Conservation (phyloP, 2,113 vertebrate genomes). For the rabbit (Oryctolagus cuniculus) region DNA sequence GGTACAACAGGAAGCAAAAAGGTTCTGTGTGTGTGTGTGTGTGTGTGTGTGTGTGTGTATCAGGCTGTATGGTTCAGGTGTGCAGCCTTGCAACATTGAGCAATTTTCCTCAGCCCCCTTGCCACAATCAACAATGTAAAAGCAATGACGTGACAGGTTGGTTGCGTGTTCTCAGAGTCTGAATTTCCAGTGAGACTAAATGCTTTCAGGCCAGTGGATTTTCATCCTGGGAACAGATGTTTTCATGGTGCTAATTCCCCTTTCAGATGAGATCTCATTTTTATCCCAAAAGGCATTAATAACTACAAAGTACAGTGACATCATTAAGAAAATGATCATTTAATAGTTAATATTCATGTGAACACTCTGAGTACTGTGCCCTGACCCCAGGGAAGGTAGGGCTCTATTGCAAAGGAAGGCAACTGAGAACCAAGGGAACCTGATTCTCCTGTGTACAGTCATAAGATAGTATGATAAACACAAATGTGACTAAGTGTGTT, state of each 20-base stretch:
- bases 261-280: neutral
- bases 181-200: neutral
- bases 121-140: neutral
- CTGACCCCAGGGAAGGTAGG: neutral
- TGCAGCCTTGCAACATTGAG: neutral
- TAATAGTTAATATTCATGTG: neutral
- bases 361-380: neutral
- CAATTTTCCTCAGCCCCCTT: neutral
- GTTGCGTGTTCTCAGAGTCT: neutral
- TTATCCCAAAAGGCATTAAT: neutral
- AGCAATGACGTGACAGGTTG: neutral
- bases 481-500: neutral
- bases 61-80: neutral
- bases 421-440: neutral
- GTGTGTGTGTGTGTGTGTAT: neutral
- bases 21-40: neutral
- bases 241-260: neutral
- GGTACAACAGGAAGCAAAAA: neutral
- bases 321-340: neutral
- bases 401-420: neutral
- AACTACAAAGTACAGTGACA: neutral
- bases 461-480: neutral
- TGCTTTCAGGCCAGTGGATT: neutral
- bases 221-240: neutral
- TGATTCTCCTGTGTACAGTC: neutral